Base-by-base conservation (phyloP, 2,113 vertebrate species). In the Murina feae region DNA sequence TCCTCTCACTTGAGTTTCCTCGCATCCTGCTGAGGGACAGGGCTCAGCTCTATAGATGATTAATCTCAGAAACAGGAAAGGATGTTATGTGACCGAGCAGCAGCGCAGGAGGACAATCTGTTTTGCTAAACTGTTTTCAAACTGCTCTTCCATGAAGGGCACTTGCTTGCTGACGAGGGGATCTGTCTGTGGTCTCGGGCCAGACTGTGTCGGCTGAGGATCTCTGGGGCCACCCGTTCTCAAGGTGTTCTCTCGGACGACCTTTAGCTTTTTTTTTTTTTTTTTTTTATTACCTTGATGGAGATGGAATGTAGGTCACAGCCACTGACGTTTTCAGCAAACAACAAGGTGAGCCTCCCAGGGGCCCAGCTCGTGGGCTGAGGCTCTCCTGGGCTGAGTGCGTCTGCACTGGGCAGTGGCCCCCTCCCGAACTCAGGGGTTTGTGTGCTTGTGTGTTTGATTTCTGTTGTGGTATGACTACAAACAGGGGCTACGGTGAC, bases 101-200 rank as follows among this genome's bases (percentile, higher is more conserved):
- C 53, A 30, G 60, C 0, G 1, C 74, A 30, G 85, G 49, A 65
- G 72, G 53, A 90, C 49, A 75, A 17, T 81, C 78, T 89, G 85
- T 89, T 95, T 95, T 91, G 88, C 37, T 92, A 42, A 47, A 88
- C 20, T 87, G 91, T 86, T 94, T 94, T 95, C 25, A 58, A 97
- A 89, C 51, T 17, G 32, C 51, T 97, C 94, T 60, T 96, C 86
- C 91, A 71, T 71, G 95, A 96, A 94, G 83, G 95, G 30, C 89
- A 84, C 9, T 13, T 10, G 1, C 42, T 20, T 35, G 55, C 44
- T 72, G 55, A 63, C 4, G 3, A 60, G 49, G 2, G 2, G 47
- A 11, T 49, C 78, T 5, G 53, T 37, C 87, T n/a, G 23, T 8
- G 6, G 37, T 76, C 35, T n/a, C 4, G 35, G 74, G 87, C 10